These are phyloP conservation scores for Sarcophaga caerulescens DNA, from an alignment of 2,888 invertebrate species.

Conservation along the genomic window DNA sequence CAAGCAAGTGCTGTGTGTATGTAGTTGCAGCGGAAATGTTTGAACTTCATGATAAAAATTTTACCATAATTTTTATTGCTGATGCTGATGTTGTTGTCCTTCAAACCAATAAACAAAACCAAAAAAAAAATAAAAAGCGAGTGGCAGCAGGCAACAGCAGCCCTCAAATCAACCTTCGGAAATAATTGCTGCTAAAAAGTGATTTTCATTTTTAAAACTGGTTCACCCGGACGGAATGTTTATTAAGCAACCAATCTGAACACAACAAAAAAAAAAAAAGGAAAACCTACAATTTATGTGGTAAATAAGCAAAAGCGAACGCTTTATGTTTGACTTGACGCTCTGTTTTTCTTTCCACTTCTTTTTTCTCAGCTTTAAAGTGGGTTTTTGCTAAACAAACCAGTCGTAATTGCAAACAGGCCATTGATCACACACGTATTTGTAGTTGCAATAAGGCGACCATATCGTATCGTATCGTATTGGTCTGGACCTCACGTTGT, in stretches of 20 bases:
- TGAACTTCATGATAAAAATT: constrained; percentile 18
- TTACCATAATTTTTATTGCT: background rate
- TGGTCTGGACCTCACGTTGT: constrained; percentile 65
- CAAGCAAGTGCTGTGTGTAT: background rate
- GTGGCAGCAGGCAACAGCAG: background rate
- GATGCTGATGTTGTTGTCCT: constrained; percentile 10
- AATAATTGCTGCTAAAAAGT: constrained; percentile 51
- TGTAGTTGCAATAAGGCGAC: no score
- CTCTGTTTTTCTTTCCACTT: background rate
- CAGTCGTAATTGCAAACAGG: background rate
- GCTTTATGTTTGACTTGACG: background rate
- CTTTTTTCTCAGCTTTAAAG: background rate
- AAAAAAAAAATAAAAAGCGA: no score
- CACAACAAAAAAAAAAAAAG: no score
- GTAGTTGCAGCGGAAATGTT: constrained; percentile 43
- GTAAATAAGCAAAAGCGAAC: no score
- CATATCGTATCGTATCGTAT: no score
- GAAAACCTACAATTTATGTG: background rate
- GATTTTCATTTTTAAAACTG: constrained; percentile 59
- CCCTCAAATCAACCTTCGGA: constrained; percentile 55
- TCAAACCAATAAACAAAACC: constrained; percentile 3
- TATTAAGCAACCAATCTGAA: no score
- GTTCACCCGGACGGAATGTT: constrained; percentile 45
- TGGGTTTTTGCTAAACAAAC: no score
- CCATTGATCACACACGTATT: constrained; percentile 54